Percentiles rank a stretch among this genome's conserved stretches.
phyloP scores from a whole-genome alignment of 1,140 invertebrate species.

The Diuraphis noxia region DNA sequence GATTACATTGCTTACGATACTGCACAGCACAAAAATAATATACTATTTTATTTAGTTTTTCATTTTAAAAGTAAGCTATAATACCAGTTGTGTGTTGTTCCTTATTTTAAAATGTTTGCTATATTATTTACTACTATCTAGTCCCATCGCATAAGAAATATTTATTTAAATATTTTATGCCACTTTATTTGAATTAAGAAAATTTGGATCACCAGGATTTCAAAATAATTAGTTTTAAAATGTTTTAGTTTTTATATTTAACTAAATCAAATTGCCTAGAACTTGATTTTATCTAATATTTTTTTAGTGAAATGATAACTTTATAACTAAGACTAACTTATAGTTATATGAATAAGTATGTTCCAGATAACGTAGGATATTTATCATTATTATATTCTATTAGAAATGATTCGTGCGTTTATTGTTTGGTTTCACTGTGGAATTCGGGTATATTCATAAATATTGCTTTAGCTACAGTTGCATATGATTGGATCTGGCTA shows the following conservation, averaged over 20 bases:
- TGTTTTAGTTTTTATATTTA: background rate
- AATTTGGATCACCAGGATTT: background rate
- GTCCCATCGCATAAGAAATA: background rate
- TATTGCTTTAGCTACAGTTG: background rate
- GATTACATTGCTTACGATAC: background rate
- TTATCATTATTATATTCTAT: background rate
- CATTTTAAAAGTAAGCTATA: no score
- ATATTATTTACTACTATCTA: background rate
- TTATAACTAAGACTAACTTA: no score
- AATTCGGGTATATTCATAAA: background rate
- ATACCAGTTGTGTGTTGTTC: background rate
- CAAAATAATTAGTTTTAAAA: background rate
- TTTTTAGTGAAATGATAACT: no score
- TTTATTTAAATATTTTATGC: background rate
- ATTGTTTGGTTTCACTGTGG: background rate
- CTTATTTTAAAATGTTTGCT: background rate
- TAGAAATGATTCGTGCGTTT: background rate
- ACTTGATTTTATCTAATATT: background rate
- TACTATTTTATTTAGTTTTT: background rate
- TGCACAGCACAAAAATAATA: background rate
- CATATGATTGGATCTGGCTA: no score
- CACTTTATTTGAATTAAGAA: background rate
- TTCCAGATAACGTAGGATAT: background rate
- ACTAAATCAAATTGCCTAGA: background rate
- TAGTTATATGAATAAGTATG: background rate